These are phyloP conservation scores for Lagenorhynchus albirostris DNA, from an alignment of 2,113 vertebrate genomes.

Conservation along the genomic window DNA sequence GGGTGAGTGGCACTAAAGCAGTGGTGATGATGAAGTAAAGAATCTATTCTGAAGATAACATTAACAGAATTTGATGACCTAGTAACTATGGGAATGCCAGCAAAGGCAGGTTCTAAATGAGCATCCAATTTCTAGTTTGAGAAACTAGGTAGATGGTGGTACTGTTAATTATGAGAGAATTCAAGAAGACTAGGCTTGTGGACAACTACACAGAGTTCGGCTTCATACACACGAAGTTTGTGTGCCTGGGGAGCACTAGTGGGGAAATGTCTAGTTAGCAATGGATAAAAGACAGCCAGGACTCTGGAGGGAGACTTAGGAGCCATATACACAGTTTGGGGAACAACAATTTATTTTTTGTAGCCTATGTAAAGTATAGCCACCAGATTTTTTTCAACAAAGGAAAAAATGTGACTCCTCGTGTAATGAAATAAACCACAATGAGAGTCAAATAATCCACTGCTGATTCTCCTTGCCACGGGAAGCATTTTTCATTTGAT, in stretches of 20 bases:
- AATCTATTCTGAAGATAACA: constrained; percentile 25
- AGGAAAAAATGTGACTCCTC: constrained; percentile 14
- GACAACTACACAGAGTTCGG: background rate
- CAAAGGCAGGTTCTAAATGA: background rate
- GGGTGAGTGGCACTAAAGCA: background rate
- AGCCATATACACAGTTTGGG: background rate
- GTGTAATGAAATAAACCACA: constrained; percentile 41
- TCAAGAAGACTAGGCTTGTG: background rate
- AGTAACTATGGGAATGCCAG: background rate
- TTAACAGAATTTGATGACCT: background rate
- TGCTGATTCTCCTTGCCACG: background rate
- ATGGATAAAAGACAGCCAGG: background rate
- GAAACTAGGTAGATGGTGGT: background rate
- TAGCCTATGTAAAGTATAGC: background rate
- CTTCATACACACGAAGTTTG: background rate
- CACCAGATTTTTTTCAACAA: constrained; percentile 37
- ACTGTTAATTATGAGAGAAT: background rate
- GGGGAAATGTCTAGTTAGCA: background rate
- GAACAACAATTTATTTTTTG: constrained; percentile 7
- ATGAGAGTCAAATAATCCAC: constrained; percentile 22
- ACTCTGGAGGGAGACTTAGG: background rate
- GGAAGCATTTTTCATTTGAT: constrained; percentile 14
- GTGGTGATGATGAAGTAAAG: background rate
- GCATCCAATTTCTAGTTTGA: background rate
- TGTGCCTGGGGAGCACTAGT: background rate